Base-by-base conservation (phyloP, 2,888 invertebrate species). In the Parapristionchus giblindavisi region DNA sequence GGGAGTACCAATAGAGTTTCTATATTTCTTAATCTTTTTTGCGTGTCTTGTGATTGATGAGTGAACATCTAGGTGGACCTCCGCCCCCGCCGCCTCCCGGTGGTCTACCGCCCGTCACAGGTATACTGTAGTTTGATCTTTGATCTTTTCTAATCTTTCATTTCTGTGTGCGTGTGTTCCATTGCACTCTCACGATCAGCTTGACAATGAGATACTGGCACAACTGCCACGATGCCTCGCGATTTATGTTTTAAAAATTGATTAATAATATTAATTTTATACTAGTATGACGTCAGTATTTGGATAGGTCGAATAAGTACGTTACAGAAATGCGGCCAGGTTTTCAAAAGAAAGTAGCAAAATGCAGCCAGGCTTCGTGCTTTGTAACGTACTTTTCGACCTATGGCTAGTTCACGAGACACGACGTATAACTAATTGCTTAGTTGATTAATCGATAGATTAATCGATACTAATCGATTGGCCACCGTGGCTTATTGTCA, bases 11-110 rank as follows among this genome's bases (percentile, higher is more conserved):
- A 8, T n/a, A 32, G 65, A 27, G 14, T 3, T 43, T 43, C 43
- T 14, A 32, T 17, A 32, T 63, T 11, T 5, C 63, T 38, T 43
- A 5, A 2, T 36, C 38, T 61, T 61, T 36, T 8, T n/a, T 43
- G 21, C 1, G 40, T 29, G 1, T 32, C 36, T 36, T n/a, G 48
- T 66, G 0, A 32, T 66, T 51, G 24, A 5, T 54, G 56, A 6
- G 56, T 54, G 56, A n/a, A 54, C 14, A 32, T 60, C 90, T 91
- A 0, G 91, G 89, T 0, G 91, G 90, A 86, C 90, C 88, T 86
- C 92, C 92, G 0, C 92, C 92, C 0, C 91, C 78, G 2, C 75
- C 75, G 17, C 63, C 75, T n/a, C 61, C 63, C 38, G 65, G 91
- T 34, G 74, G 77, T 17, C 81, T 80, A 0, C 81, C 83, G 17